Evolutionary conservation across 2,888 invertebrate species (phyloP), one percentile per base, ranked within the genome.

Genomic region (Abrostola triplasia): DNA sequence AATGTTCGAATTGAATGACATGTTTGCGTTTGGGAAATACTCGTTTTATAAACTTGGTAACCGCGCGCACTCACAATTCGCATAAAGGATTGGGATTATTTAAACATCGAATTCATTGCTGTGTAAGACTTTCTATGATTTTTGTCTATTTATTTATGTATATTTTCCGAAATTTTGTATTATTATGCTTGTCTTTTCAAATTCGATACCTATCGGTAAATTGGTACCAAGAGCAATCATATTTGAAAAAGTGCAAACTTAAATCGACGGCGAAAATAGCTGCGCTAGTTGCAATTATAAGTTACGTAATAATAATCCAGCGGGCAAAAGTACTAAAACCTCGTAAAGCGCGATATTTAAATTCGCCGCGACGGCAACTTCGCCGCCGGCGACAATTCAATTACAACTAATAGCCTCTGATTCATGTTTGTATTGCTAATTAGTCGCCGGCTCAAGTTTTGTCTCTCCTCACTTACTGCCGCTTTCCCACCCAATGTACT

Each of bases 401-500:
- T 94, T 94, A 94, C 92, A 92, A 92, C 91, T 94, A 94, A 94
- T 94, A 93, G 94, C 93, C 92, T 86, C 92, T 93, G 94, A 94
- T 94, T 94, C 94, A 94, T 94, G 94, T 94, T 94, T 94, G 94
- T 94, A 93, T 93, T 92, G 91, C 91, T 94, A 94, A 94, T 94
- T 94, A 93, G 93, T 94, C 88, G 89, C 85, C 87, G 88, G 88
- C 93, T 93, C 91, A 92, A 94, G 93, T 94, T 94, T 93, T 93
- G 93, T 92, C 93, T 92, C 91, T 93, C 90, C 87, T 90, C 90
- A 90, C 90, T 92, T 91, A 89, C 87, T 85, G 88, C 86, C 88
- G 86, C 84, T 82, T 82, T 84, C 78, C 80, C 85, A 77, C 81
- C 73, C 80, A 76, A 78, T 81, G 81, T 81, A 80, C 84, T 82